Conservation (phyloP, 2,113 vertebrate genomes). For the rat (Rattus norvegicus) region DNA sequence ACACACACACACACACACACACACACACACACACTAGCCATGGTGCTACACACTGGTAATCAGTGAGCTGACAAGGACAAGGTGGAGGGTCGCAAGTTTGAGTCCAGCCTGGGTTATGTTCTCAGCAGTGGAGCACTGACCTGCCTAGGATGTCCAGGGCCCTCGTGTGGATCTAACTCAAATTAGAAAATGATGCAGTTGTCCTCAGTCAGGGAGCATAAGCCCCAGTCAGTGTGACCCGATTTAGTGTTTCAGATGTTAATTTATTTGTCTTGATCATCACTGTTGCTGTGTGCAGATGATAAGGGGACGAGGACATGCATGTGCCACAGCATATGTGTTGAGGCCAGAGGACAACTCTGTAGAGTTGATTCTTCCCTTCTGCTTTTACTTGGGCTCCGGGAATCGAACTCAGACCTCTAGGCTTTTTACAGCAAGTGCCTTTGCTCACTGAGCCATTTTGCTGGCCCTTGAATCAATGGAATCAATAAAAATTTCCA, state of each 20-base stretch:
- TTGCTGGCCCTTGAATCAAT: neutral
- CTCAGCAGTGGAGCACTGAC: neutral
- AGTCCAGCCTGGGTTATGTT: neutral
- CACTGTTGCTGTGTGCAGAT: too few species aligned
- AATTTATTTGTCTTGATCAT: neutral
- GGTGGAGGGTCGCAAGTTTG: neutral
- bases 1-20: neutral
- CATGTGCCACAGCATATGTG: neutral
- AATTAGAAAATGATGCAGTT: neutral
- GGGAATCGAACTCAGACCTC: neutral
- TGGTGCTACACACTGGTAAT: neutral
- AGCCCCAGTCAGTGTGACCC: neutral
- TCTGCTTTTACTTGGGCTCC: neutral
- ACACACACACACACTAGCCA: neutral
- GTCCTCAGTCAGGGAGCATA: neutral
- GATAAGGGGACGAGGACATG: neutral
- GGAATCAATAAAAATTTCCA: neutral
- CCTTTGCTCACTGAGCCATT: neutral
- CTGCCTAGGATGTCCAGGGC: neutral
- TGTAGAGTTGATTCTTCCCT: neutral
- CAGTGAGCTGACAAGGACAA: neutral
- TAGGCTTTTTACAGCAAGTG: neutral
- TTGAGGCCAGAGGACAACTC: neutral
- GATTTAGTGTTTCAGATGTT: neutral
- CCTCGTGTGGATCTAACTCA: neutral